Evolutionary conservation across 1,140 invertebrate genomes (phyloP), one percentile per base, ranked within the genome.

Genomic region (Hydropsyche tenuis): DNA sequence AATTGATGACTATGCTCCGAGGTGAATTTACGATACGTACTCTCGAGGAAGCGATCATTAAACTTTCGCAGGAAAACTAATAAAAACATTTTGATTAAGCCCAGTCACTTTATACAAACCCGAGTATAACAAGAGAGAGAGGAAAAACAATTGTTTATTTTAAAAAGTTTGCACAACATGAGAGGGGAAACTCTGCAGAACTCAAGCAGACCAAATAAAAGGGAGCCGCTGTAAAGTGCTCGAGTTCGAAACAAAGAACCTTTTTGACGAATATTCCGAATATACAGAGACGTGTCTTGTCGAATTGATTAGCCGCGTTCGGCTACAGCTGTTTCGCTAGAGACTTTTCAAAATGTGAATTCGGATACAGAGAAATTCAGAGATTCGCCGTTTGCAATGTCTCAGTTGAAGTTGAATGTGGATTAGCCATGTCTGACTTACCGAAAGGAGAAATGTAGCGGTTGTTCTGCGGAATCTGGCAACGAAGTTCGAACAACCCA

Each of bases 101-200:
- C 30, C 27, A n/a, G n/a, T n/a, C n/a, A n/a, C n/a, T 20, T 25
- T 25, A 27, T 42, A 18, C 9, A 23, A 5, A 48, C 66, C n/a
- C 23, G 45, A 43, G 43, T 12, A 23, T 12, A 20, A n/a, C n/a
- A n/a, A n/a, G n/a, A n/a, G n/a, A n/a, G 9, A 20, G 45, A 48
- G 45, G 37, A 62, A 30, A 71, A 48, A 73, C 72, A 68, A 73
- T 73, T 73, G 72, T 69, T 69, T 70, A 66, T 64, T 74, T 73
- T 74, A 62, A 27, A 74, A 74, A 74, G 66, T 74, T 74, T 70
- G 23, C 66, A 69, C 66, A 70, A 69, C 60, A 30, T n/a, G 42
- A 70, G 63, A 60, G 42, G 43, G 51, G 7, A 53, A 73, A 53
- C 62, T 60, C 43, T 30, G 73, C 16, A 12, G 60, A 63, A 30